Percentiles rank a stretch among this genome's conserved stretches.
Evolutionary conservation across 2,888 invertebrate genomes (phyloP).

Genomic region (Phortica magna): DNA sequence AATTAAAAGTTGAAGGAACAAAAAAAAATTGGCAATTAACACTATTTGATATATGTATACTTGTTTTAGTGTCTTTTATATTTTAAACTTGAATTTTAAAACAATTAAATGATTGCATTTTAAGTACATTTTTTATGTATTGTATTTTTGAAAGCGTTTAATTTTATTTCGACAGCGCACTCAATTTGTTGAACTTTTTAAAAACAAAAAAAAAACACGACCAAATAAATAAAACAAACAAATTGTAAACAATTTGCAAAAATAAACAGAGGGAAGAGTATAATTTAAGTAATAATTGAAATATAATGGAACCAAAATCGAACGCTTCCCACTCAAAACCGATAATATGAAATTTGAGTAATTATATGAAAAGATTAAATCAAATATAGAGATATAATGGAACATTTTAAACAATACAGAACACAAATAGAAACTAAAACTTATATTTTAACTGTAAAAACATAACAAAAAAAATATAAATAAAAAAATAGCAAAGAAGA

Average conservation of each 20-base stretch:
- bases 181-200: slow-evolving; percentile 6
- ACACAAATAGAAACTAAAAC: slow-evolving; percentile 38
- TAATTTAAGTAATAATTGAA: slow-evolving; percentile 51
- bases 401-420: slow-evolving; percentile 39
- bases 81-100: slow-evolving; percentile 60
- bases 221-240: slow-evolving; percentile 28
- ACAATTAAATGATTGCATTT: slow-evolving; percentile 44
- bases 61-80: slow-evolving; percentile 59
- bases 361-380: slow-evolving; percentile 8
- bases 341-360: slow-evolving; percentile 33
- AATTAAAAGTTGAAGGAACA: too few species aligned
- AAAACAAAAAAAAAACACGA: slow-evolving; percentile 6
- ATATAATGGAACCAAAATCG: slow-evolving; percentile 76
- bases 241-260: slow-evolving; percentile 1
- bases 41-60: slow-evolving; percentile 40
- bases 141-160: slow-evolving; percentile 39
- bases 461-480: slow-evolving; percentile 30
- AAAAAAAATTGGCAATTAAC: slow-evolving; percentile 58
- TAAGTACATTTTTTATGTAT: slow-evolving; percentile 37
- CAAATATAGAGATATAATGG: slow-evolving; percentile 6
- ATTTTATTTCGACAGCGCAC: slow-evolving; percentile 31
- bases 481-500: slow-evolving; percentile 32
- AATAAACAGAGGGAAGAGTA: slow-evolving; percentile 17
- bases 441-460: slow-evolving; percentile 31
- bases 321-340: slow-evolving; percentile 75